Base-by-base conservation (phyloP, 2,797 vertebrate species). In the Salmo trutta region DNA sequence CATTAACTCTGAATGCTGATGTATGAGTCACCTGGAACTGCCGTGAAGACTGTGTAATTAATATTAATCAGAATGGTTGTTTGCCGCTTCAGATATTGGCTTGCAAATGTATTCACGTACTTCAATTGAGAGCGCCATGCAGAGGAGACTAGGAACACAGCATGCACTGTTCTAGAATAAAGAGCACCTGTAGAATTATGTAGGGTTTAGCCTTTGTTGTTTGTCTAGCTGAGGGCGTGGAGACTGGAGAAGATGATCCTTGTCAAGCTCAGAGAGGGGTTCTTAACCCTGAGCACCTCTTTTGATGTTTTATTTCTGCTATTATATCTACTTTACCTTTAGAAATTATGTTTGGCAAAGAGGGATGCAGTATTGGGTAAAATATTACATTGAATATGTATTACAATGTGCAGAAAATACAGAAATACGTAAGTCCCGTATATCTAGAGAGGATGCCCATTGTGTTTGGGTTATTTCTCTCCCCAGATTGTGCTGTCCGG, bases 401-500 rank as follows among this genome's bases (percentile, higher is more conserved):
- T 24, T 24, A 64, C 21, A 64, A 14, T 10, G 8, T 64, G 21
- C 59, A 24, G 59, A 64, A 64, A 24, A 73, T 59, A 78, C 67
- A 78, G 5, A 81, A 75, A 47, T 24, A 67, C 7, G 3, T 31
- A 33, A 74, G 54, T 71, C 36, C 15, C 53, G 69, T 16, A 17
- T 71, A 24, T 73, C 52, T 21, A 19, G 21, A 4, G 21, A 3
- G n/a, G 10, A 1, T 8, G 10, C 4, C 21, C 4, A 56, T 79
- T 73, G 15, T 59, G 3, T 27, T 21, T 29, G 21, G 62, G 24
- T 75, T 59, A 33, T 53, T 52, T 16, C 2, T 81, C 2, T 74
- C 10, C 21, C 19, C 86, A 99, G 98, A 94, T 99, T 65, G 98
- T 99, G 86, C 93, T 99, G 71, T 71, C 97, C 51, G 98, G 97